Conservation (phyloP, 2,797 vertebrate species). For the Chaetodon trifasciatus region DNA sequence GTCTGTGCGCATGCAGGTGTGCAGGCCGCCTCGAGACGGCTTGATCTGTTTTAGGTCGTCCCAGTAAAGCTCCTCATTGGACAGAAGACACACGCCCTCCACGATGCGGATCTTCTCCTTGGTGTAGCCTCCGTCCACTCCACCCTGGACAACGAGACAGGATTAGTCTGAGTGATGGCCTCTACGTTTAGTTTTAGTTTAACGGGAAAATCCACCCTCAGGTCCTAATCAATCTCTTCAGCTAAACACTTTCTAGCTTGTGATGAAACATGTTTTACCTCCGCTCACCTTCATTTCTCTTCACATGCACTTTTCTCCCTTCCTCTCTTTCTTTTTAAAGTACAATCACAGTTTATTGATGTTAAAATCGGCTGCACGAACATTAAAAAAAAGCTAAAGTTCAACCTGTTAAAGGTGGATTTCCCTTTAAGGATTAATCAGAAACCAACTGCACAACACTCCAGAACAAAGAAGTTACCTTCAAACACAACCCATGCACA, state of each 20-base stretch:
- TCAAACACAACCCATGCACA: slow-evolving; percentile 60
- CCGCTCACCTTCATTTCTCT: not conserved
- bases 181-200: not conserved
- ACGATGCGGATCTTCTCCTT: slow-evolving; percentile 99
- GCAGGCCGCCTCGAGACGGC: slow-evolving; percentile 93
- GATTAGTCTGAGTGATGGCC: not conserved
- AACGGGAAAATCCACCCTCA: slow-evolving; percentile 31
- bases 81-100: slow-evolving; percentile 97
- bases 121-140: slow-evolving; percentile 92
- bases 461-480: slow-evolving; percentile 37
- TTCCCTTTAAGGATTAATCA: slow-evolving; percentile 24
- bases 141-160: slow-evolving; percentile 77
- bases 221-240: not conserved
- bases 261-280: not conserved
- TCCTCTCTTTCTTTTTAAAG: not conserved
- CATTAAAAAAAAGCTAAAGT: not conserved
- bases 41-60: slow-evolving; percentile 97
- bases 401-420: slow-evolving; percentile 25
- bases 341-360: not conserved
- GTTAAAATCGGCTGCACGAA: not conserved
- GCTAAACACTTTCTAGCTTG: not conserved
- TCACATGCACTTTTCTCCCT: not conserved
- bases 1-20: slow-evolving; percentile 97
- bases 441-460: slow-evolving; percentile 46
- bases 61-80: slow-evolving; percentile 95